Conservation (phyloP, 1,140 invertebrate genomes). For the Drosophila equinoxialis region DNA sequence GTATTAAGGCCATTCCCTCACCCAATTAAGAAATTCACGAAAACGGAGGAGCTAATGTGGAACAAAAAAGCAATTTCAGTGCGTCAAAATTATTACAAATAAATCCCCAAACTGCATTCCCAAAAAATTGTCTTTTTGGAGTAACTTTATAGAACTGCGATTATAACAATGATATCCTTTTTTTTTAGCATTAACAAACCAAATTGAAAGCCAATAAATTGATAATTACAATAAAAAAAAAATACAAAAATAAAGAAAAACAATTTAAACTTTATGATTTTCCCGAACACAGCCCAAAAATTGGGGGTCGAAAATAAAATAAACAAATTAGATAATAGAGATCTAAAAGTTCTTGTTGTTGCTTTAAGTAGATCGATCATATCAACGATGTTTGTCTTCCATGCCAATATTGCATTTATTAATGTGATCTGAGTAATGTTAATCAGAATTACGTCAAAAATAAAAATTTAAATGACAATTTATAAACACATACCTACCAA, state of each 20-base stretch:
- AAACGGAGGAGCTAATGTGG: not conserved
- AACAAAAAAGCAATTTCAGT: conserved; percentile 23
- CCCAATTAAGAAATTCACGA: conserved; percentile 27
- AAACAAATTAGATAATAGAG: no score
- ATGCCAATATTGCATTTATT: not conserved
- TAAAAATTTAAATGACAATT: not conserved
- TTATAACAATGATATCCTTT: conserved; percentile 15
- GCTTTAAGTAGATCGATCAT: no score
- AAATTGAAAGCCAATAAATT: conserved; percentile 18
- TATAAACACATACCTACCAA: not conserved
- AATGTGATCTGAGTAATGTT: no score
- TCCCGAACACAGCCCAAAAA: not conserved
- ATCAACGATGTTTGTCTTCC: no score
- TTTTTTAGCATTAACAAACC: conserved; percentile 16
- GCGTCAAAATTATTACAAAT: conserved; percentile 19
- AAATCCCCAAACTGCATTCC: conserved; percentile 48
- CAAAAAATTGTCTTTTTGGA: conserved; percentile 40
- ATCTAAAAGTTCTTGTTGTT: no score
- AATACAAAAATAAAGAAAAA: not conserved
- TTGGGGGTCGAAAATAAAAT: no score
- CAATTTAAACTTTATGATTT: not conserved
- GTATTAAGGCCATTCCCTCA: conserved; percentile 93
- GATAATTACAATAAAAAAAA: conserved; percentile 18
- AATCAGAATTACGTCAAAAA: not conserved
- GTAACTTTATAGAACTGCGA: conserved; percentile 38